Evolutionary conservation across 1,140 invertebrate genomes (phyloP).

Genomic region (Berghia stephanieae): DNA sequence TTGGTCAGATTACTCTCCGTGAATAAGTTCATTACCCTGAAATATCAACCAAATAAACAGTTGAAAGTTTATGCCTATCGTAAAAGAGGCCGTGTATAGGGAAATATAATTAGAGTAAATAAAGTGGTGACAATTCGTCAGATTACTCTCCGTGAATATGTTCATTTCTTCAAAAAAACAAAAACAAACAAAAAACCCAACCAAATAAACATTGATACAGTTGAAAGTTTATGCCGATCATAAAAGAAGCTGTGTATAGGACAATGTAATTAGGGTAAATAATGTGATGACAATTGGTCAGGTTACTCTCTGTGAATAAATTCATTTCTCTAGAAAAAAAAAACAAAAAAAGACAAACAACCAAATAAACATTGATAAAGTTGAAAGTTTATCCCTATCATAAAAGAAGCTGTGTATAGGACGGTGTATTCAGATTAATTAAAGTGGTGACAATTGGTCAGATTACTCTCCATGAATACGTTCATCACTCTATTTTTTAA

Average conservation of each 20-base stretch:
- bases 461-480: slow-evolving; percentile 83
- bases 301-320: too few relatives aligned
- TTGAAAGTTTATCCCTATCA: too few relatives aligned
- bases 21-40: slow-evolving; percentile 76
- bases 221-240: too few relatives aligned
- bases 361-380: background rate
- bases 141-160: too few relatives aligned
- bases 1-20: slow-evolving; percentile 86
- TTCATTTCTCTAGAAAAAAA: slow-evolving; percentile 72
- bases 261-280: too few relatives aligned
- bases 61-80: too few relatives aligned
- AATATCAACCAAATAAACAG: slow-evolving; percentile 1
- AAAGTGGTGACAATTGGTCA: slow-evolving; percentile 85
- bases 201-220: background rate
- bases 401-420: background rate
- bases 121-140: too few relatives aligned
- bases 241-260: background rate
- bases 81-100: background rate
- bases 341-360: too few relatives aligned
- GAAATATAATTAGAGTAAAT: too few relatives aligned
- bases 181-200: too few relatives aligned
- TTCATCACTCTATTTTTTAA: slow-evolving; percentile 74
- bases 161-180: too few relatives aligned
- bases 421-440: slow-evolving; percentile 78
- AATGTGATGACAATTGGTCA: too few relatives aligned